A percentile compares a stretch with the other conserved stretches of the same genome.
These are phyloP conservation scores for Anastrepha obliqua DNA, from an alignment of 1,140 invertebrate species.

Conservation along the genomic window DNA sequence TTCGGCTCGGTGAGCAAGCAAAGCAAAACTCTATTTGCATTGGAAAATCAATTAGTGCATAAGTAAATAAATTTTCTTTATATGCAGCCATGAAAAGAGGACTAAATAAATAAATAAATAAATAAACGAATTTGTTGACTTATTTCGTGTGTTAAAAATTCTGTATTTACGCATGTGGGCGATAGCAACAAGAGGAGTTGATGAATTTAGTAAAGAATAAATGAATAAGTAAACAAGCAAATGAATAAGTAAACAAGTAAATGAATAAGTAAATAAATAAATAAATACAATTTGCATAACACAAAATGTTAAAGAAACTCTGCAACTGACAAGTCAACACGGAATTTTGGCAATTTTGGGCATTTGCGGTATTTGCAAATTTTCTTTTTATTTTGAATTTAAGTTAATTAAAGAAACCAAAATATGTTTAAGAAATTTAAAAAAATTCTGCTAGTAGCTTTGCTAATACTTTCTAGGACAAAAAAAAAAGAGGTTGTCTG, in stretches of 20 bases:
- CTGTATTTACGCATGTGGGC: too few species aligned
- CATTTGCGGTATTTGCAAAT: background rate
- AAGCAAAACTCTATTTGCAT: background rate
- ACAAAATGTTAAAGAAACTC: background rate
- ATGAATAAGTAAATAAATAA: background rate
- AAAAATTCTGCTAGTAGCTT: too few species aligned
- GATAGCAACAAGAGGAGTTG: too few species aligned
- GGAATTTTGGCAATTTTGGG: background rate
- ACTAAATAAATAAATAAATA: too few species aligned
- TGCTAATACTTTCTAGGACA: too few species aligned
- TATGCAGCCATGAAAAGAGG: too few species aligned
- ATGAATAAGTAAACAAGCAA: background rate
- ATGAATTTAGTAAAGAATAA: background rate
- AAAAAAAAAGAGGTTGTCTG: too few species aligned
- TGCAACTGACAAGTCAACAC: background rate
- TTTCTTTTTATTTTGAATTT: background rate
- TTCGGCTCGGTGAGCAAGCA: background rate
- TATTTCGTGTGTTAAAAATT: background rate
- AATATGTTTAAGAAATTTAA: too few species aligned
- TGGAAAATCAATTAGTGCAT: conserved; percentile 7
- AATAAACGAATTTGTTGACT: background rate
- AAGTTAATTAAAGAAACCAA: too few species aligned
- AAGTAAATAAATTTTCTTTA: background rate
- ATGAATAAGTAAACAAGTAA: background rate
- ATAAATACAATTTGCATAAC: background rate